A percentile compares a stretch with the other conserved stretches of the same genome.
Evolutionary conservation across 2,113 vertebrate genomes (phyloP).

Genomic region (Rhipidura dahli): DNA sequence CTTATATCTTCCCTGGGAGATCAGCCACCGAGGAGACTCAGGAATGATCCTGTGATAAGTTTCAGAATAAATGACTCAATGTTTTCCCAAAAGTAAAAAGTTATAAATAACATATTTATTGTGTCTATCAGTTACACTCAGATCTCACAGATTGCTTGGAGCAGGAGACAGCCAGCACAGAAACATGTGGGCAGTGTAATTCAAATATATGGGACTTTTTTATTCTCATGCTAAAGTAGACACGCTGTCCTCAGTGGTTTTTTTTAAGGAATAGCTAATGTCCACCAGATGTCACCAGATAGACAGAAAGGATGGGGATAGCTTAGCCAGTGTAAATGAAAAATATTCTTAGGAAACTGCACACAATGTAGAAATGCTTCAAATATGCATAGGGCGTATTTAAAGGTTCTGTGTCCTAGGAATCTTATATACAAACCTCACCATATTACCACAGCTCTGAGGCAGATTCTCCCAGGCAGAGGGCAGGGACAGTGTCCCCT

Average conservation of each 20-base stretch:
- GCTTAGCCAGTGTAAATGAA: background rate
- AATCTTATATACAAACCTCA: background rate
- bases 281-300: background rate
- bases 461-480: background rate
- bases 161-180: background rate
- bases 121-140: background rate
- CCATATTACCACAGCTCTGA: background rate
- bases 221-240: background rate
- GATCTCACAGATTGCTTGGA: background rate
- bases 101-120: background rate
- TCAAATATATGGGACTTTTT: background rate
- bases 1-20: slow-evolving; percentile 82
- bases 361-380: background rate
- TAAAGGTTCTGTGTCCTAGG: background rate
- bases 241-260: background rate
- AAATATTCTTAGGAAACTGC: background rate
- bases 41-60: slow-evolving; percentile 83
- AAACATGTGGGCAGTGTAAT: background rate
- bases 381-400: background rate
- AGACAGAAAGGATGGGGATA: background rate
- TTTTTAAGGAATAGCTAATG: background rate
- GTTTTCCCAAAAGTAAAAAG: background rate
- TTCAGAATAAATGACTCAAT: background rate
- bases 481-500: background rate
- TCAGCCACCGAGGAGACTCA: slow-evolving; percentile 92